Conservation (phyloP, 1,140 invertebrate genomes). For the Nasonia giraulti region DNA sequence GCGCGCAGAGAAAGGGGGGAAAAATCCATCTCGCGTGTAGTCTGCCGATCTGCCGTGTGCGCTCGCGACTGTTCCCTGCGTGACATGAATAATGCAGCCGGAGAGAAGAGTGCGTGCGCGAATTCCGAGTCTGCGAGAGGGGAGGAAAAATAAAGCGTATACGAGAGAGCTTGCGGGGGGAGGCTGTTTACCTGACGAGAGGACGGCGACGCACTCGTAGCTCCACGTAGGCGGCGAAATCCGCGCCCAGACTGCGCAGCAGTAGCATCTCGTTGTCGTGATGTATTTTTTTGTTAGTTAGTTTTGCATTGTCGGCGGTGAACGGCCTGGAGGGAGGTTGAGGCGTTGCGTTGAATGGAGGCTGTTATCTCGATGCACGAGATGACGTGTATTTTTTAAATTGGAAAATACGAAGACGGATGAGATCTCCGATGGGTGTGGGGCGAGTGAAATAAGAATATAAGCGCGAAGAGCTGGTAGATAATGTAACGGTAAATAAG, state of each 20-base stretch:
- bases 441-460: too few species aligned
- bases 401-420: neutral
- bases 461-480: too few species aligned
- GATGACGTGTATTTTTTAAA: neutral
- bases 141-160: too few species aligned
- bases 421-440: too few species aligned
- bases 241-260: neutral
- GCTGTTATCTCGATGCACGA: too few species aligned
- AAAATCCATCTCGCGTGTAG: neutral
- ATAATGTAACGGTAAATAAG: neutral
- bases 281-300: neutral
- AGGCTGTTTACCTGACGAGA: slow-evolving; percentile 25
- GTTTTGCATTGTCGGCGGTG: neutral
- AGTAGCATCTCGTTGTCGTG: neutral
- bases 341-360: too few species aligned
- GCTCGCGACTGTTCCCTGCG: neutral
- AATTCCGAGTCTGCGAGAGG: neutral
- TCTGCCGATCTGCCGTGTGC: neutral
- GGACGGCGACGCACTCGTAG: slow-evolving; percentile 2
- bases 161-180: neutral
- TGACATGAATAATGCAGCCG: slow-evolving; percentile 33
- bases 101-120: neutral
- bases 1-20: neutral
- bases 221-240: slow-evolving; percentile 3
- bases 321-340: neutral